Evolutionary conservation across 1,140 invertebrate genomes (phyloP), one percentile per base, ranked within the genome.

Genomic region (Meteorus sp.): DNA sequence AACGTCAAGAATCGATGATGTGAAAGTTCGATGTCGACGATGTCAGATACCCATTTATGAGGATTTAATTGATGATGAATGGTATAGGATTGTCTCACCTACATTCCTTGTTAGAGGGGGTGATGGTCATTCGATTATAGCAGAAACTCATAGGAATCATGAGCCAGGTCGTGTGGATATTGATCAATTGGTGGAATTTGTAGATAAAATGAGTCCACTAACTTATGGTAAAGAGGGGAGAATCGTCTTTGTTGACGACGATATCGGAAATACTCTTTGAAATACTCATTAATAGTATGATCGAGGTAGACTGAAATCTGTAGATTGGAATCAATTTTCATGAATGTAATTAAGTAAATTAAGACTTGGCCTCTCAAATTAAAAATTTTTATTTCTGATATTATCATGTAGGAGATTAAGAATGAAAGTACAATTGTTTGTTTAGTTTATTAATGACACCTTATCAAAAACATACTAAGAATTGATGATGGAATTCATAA

Each of bases 31-130:
- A 13, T 92, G 90, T 65, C 74, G 82, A 3, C 72, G 82, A 2
- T 92, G 90, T 71, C 73, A 80, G 5, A 76, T 88, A 19, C 90
- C 90, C 5, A 70, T 62, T 1, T 91, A 85, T 67, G 75, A 83
- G 60, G 69, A 81, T 0, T 66, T 88, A 9, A 71, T 82, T 29
- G 15, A 64, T 1, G 66, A 81, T 6, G 66, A 79, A 56, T 77
- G 79, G 29, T 92, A 92, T 72, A 80, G 82, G 8, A 70, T 92
- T 1, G 76, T 85, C 2, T 77, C 86, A 23, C 78, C 82, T 29
- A 82, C 81, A 50, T 92, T 87, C 66, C 71, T 92, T 6, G 80
- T 85, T 1, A 72, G 77, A 1, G 89, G 89, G 6, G 89, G 89
- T 11, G 89, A 91, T 64, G 86, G 85, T 5, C 82, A 76, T 59